Evolutionary conservation across 2,113 vertebrate species (phyloP).

Genomic region (Pachycephala philippinensis): DNA sequence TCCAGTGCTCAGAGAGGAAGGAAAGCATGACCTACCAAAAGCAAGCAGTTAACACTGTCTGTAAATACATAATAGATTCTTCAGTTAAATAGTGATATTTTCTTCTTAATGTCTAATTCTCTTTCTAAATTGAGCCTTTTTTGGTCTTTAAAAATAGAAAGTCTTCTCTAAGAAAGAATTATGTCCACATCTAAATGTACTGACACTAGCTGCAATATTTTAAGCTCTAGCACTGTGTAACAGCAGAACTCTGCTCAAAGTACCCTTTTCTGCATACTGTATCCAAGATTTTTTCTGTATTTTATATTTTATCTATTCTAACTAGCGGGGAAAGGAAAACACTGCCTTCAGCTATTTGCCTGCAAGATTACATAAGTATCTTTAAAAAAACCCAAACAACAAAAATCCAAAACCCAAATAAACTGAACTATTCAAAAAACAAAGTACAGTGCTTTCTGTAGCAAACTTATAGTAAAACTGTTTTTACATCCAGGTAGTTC

Average conservation of each 20-base stretch:
- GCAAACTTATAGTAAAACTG: neutral
- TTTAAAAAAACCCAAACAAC: neutral
- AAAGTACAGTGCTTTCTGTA: neutral
- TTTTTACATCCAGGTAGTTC: neutral
- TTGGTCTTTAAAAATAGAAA: neutral
- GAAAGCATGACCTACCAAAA: neutral
- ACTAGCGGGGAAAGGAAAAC: neutral
- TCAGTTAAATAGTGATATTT: neutral
- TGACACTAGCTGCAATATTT: neutral
- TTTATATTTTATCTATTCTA: neutral
- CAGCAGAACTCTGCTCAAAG: neutral
- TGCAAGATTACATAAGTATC: slow-evolving; percentile 53
- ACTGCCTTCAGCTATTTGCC: slow-evolving; percentile 17
- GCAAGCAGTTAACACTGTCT: neutral
- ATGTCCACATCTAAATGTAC: neutral
- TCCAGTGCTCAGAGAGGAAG: slow-evolving; percentile 1
- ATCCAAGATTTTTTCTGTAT: neutral
- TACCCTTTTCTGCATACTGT: neutral
- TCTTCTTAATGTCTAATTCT: neutral
- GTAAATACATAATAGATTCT: neutral
- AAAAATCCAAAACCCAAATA: neutral
- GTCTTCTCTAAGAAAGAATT: neutral
- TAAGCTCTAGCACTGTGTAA: neutral
- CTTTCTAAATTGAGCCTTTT: neutral
- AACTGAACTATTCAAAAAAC: neutral